Conservation (phyloP, 2,888 invertebrate genomes). For the Pogonocherus hispidulus region DNA sequence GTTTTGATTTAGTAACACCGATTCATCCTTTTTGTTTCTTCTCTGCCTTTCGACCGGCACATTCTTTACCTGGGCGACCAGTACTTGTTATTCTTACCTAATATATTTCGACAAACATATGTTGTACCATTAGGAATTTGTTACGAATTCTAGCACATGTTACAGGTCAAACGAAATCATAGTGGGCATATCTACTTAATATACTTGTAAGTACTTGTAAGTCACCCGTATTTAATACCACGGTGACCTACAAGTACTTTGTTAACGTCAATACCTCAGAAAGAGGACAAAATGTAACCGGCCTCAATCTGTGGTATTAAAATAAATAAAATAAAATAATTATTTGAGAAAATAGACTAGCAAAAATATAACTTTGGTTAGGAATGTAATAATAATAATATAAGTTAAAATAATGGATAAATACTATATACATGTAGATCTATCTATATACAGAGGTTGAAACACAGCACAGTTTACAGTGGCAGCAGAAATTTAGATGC, state of each 20-base stretch:
- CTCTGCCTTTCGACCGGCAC: too few species aligned
- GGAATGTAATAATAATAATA: constrained; percentile 55
- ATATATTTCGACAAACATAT: too few species aligned
- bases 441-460: constrained; percentile 46
- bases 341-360: constrained; percentile 60
- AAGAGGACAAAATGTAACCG: constrained; percentile 30
- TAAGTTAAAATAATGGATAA: constrained; percentile 58
- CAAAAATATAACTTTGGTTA: constrained; percentile 66
- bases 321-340: constrained; percentile 38
- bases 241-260: constrained; percentile 36
- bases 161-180: constrained; percentile 21
- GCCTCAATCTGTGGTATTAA: constrained; percentile 36
- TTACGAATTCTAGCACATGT: constrained; percentile 27
- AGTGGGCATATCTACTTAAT: constrained; percentile 66
- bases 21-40: too few species aligned
- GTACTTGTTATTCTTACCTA: too few species aligned
- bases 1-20: too few species aligned
- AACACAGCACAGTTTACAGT: constrained; percentile 67
- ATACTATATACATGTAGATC: constrained; percentile 59
- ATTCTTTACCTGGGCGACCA: too few species aligned
- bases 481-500: constrained; percentile 61
- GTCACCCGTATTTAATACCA: constrained; percentile 51
- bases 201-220: constrained; percentile 51
- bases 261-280: constrained; percentile 20
- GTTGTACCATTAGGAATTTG: too few species aligned